Conservation (phyloP, 64 coral and sea anemone species). For the Hydrozoanthus tunicans region DNA sequence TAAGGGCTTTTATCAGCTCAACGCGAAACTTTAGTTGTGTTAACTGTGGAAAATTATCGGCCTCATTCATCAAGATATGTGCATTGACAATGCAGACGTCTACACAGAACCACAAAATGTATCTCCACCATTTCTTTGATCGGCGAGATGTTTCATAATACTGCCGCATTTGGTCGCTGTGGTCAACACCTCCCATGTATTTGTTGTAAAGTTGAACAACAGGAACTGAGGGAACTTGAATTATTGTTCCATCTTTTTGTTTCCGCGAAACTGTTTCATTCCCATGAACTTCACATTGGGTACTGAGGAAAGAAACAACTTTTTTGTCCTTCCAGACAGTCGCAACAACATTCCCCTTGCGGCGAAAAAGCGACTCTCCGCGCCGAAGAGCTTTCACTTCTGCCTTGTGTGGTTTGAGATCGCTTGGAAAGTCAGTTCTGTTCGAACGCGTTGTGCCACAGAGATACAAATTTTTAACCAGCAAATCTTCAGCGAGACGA, state of each 20-base stretch:
- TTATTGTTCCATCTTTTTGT: no score
- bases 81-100: conserved; percentile 55
- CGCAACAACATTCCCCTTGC: conserved; percentile 36
- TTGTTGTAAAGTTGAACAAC: no score
- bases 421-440: background rate
- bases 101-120: conserved; percentile 54
- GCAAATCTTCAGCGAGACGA: background rate
- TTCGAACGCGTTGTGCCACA: background rate
- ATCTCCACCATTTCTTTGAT: conserved; percentile 49
- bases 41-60: conserved; percentile 5
- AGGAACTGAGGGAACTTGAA: no score
- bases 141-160: conserved; percentile 6
- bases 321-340: conserved; percentile 63
- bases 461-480: conserved; percentile 16
- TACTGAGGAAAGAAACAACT: conserved; percentile 50
- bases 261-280: no score
- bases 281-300: conserved; percentile 17
- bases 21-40: conserved; percentile 35
- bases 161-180: background rate
- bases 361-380: conserved; percentile 50
- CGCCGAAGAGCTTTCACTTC: background rate
- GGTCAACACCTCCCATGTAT: no score
- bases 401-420: background rate
- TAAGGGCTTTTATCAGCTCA: conserved; percentile 15
- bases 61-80: conserved; percentile 31